Conservation (phyloP, 2,113 vertebrate species). For the Phalacrocorax aristotelis region DNA sequence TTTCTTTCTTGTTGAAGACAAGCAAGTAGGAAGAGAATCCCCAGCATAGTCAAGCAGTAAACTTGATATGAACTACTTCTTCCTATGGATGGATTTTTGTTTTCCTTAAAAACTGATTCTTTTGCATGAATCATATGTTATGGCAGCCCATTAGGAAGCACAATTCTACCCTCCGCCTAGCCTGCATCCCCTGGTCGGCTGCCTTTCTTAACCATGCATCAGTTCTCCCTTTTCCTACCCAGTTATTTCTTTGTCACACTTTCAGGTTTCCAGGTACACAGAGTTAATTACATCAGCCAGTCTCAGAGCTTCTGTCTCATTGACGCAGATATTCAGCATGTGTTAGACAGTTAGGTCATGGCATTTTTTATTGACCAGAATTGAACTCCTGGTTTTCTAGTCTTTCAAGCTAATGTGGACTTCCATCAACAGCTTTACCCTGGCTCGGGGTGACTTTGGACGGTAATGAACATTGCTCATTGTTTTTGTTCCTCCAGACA, state of each 20-base stretch:
- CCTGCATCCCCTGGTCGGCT: neutral
- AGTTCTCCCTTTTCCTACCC: neutral
- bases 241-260: neutral
- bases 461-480: neutral
- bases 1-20: neutral
- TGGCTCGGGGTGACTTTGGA: neutral
- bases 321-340: neutral
- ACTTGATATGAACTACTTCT: neutral
- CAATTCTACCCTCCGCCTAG: neutral
- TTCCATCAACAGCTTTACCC: neutral
- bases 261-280: neutral
- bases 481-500: neutral
- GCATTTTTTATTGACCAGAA: neutral
- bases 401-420: neutral
- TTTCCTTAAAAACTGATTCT: neutral
- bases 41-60: neutral
- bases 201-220: neutral
- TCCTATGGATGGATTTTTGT: neutral
- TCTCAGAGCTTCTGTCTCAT: neutral
- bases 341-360: neutral
- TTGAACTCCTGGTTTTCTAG: neutral
- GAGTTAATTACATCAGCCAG: neutral
- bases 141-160: neutral
- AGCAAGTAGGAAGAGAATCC: neutral
- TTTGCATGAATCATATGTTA: neutral